Evolutionary conservation across 1,140 invertebrate species (phyloP).

Genomic region (Venustaconcha ellipsiformis): DNA sequence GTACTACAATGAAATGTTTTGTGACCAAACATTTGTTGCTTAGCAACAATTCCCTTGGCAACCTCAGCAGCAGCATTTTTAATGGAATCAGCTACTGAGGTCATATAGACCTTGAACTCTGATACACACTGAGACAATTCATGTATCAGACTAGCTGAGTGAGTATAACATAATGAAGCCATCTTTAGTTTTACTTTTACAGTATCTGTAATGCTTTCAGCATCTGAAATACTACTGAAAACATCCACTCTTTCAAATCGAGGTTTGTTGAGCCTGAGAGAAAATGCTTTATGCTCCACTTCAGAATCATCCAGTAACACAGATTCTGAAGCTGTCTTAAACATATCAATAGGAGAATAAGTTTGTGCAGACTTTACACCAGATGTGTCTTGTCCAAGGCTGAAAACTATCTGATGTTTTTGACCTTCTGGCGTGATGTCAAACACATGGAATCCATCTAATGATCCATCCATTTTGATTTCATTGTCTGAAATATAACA

Average conservation of each 20-base stretch:
- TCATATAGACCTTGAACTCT: conserved; percentile 78
- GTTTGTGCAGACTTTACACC: conserved; percentile 58
- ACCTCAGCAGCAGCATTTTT: conserved; percentile 92
- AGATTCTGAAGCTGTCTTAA: conserved; percentile 56
- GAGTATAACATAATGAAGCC: conserved; percentile 94
- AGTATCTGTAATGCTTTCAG: conserved; percentile 22
- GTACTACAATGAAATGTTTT: conserved; percentile 28
- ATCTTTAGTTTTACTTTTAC: conserved; percentile 75
- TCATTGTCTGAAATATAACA: conserved; percentile 64
- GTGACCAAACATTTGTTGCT: conserved; percentile 19
- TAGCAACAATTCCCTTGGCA: conserved; percentile 85
- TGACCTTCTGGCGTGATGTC: conserved; percentile 88
- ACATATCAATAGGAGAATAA: conserved; percentile 50
- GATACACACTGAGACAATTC: conserved; percentile 86
- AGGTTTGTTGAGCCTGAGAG: conserved; percentile 45
- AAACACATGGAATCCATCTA: conserved; percentile 89
- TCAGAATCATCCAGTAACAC: conserved; percentile 36
- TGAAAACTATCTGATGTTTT: conserved; percentile 86
- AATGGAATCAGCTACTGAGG: conserved; percentile 83
- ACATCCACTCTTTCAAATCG: conserved; percentile 3
- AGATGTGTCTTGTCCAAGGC: conserved; percentile 78
- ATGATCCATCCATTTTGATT: conserved; percentile 82
- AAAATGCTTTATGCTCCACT: conserved; percentile 50
- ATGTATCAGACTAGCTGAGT: conserved; percentile 86
- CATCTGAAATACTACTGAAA: too few species aligned